Evolutionary conservation across 1,140 invertebrate species (phyloP).

Genomic region (Cyclargus thomasi): DNA sequence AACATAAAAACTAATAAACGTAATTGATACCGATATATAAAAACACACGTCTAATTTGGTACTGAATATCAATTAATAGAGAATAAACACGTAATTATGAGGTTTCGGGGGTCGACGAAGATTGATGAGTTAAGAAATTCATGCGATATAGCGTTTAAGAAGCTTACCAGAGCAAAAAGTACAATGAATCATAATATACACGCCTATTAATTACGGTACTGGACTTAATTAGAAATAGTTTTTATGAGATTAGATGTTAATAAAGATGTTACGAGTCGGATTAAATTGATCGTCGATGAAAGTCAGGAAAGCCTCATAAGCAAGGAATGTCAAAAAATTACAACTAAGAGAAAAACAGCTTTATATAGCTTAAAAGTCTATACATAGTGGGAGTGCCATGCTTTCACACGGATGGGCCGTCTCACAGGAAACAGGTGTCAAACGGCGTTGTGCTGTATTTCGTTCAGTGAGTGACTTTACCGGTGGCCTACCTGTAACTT

Average conservation of each 20-base stretch:
- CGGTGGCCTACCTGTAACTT: too few species aligned
- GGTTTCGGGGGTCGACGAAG: conserved; percentile 35
- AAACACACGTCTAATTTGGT: conserved; percentile 19
- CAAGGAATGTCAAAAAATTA: too few species aligned
- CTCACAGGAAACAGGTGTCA: too few species aligned
- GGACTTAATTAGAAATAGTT: conserved; percentile 5
- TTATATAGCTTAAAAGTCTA: too few species aligned
- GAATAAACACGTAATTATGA: conserved; percentile 48
- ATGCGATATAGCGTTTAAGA: conserved; percentile 41
- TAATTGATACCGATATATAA: conserved; percentile 18
- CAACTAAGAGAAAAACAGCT: too few species aligned
- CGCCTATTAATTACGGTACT: conserved; percentile 24
- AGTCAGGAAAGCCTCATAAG: too few species aligned
- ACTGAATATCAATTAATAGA: conserved; percentile 47
- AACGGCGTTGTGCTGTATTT: too few species aligned
- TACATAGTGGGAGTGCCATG: too few species aligned
- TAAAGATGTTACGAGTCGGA: conserved; percentile 5
- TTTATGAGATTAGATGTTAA: neutral
- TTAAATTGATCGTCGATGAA: neutral
- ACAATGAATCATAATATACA: conserved; percentile 27
- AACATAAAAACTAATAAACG: conserved; percentile 18
- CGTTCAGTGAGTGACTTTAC: too few species aligned
- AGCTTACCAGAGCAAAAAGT: conserved; percentile 31
- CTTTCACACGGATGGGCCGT: too few species aligned
- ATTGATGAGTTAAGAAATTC: conserved; percentile 54